Evolutionary conservation across 2,888 invertebrate species (phyloP).

Genomic region (Xestia ashworthii): DNA sequence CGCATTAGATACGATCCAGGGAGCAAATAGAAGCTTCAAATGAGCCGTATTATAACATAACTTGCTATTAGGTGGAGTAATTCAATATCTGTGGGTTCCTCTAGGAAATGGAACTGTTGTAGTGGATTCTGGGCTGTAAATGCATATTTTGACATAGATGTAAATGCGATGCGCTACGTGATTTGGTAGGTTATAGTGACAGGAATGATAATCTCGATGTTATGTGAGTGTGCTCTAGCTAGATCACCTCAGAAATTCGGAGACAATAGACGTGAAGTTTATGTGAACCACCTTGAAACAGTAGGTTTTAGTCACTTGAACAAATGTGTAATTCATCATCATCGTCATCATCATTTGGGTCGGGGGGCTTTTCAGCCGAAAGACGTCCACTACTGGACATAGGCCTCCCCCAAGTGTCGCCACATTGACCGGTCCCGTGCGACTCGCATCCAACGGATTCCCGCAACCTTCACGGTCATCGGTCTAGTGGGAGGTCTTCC

Average conservation of each 20-base stretch:
- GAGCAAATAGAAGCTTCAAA: conserved; percentile 60
- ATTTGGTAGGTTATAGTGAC: background rate
- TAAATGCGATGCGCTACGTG: background rate
- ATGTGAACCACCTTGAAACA: background rate
- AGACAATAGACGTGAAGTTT: background rate
- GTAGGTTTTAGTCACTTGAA: background rate
- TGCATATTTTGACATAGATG: background rate
- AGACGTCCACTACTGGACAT: too few species aligned
- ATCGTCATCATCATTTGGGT: too few species aligned
- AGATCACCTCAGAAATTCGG: background rate
- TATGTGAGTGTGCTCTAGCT: background rate
- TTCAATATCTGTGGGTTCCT: conserved; percentile 35
- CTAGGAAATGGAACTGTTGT: conserved; percentile 16
- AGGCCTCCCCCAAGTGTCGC: too few species aligned
- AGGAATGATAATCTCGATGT: background rate
- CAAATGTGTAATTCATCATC: too few species aligned
- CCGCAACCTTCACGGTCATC: too few species aligned
- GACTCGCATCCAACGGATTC: too few species aligned
- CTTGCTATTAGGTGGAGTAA: conserved; percentile 31
- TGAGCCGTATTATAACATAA: conserved; percentile 59
- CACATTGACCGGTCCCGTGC: too few species aligned
- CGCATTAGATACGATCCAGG: conserved; percentile 67
- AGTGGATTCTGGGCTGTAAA: background rate
- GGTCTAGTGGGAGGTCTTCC: too few species aligned
- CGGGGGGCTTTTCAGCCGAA: too few species aligned